These are phyloP conservation scores for Hydrochoerus hydrochaeris DNA, from an alignment of 2,113 vertebrate genomes.

Conservation along the genomic window DNA sequence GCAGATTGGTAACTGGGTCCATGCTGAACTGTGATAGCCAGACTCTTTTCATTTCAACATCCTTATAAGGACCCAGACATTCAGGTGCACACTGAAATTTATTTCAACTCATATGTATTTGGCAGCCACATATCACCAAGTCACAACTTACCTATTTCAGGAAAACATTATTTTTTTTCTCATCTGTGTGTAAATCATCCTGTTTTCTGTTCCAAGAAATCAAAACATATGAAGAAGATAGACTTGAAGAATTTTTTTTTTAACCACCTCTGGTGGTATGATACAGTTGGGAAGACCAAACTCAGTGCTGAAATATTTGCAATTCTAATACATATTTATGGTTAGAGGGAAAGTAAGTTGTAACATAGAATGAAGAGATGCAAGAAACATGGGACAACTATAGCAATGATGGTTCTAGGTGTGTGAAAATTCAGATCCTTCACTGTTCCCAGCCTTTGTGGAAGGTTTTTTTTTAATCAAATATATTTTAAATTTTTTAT, in stretches of 20 bases:
- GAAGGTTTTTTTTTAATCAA: neutral
- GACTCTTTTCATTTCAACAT: neutral
- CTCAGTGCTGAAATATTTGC: neutral
- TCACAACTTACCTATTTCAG: neutral
- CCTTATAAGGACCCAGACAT: neutral
- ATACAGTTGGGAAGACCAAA: neutral
- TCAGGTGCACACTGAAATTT: neutral
- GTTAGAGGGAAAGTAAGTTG: neutral
- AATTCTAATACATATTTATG: neutral
- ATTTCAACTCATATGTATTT: fast-evolving
- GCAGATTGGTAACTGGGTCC: neutral
- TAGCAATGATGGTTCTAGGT: fast-evolving
- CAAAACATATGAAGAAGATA: neutral
- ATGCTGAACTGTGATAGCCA: too few relatives aligned
- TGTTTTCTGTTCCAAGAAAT: conserved; percentile 50
- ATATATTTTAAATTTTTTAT: neutral
- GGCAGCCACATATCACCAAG: neutral
- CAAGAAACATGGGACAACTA: neutral
- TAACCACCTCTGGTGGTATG: neutral
- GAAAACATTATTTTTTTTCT: neutral
- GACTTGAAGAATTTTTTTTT: neutral
- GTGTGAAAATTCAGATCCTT: fast-evolving
- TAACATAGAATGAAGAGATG: neutral
- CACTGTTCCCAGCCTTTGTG: neutral
- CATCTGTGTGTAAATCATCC: neutral